Percentiles rank a stretch among this genome's conserved stretches.
Conservation (phyloP, 2,113 vertebrate species). For the Elephantulus edwardii region DNA sequence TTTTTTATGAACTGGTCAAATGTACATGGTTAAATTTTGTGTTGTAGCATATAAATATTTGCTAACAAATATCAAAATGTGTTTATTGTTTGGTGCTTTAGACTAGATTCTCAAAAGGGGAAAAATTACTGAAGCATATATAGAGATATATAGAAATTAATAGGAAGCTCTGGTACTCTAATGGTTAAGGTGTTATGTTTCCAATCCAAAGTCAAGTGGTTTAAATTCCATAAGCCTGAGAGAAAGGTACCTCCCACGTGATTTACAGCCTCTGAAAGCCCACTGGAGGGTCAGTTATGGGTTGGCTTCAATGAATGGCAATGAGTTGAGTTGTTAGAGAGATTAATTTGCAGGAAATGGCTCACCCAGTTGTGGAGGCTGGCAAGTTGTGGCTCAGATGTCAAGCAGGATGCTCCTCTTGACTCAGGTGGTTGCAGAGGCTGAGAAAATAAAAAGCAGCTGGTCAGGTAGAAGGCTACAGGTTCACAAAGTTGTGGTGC, state of each 20-base stretch:
- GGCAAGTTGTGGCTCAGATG: neutral
- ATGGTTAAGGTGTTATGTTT: too few relatives aligned
- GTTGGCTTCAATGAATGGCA: too few relatives aligned
- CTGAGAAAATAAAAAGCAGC: neutral
- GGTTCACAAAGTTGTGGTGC: neutral
- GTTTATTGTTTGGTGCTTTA: neutral
- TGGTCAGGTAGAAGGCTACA: neutral
- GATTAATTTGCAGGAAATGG: neutral
- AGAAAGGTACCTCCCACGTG: too few relatives aligned
- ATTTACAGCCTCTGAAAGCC: too few relatives aligned
- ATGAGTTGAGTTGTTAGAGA: too few relatives aligned
- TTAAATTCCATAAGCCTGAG: too few relatives aligned
- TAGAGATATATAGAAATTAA: neutral
- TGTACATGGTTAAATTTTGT: neutral
- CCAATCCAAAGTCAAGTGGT: too few relatives aligned
- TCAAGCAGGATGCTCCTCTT: neutral
- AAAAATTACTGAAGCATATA: neutral
- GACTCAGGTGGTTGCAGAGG: neutral
- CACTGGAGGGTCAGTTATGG: too few relatives aligned
- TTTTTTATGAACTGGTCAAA: neutral
- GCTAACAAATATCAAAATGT: neutral
- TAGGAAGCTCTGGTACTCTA: too few relatives aligned
- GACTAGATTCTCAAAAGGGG: neutral
- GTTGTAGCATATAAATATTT: neutral
- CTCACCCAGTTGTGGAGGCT: neutral